Conservation (phyloP, 2,797 vertebrate genomes). For the Neomorphus geoffroyi region DNA sequence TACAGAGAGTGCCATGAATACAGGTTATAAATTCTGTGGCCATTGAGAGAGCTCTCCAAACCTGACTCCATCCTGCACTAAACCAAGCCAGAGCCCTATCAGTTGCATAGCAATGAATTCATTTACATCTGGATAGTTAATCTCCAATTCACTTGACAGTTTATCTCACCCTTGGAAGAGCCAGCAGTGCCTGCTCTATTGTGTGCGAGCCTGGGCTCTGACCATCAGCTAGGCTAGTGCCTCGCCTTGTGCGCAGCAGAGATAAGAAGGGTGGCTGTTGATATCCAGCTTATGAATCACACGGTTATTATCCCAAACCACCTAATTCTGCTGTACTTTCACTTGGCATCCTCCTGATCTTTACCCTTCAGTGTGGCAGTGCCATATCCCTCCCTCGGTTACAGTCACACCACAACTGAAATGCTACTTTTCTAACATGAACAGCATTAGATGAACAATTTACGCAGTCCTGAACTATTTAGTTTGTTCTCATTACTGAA, state of each 20-base stretch:
- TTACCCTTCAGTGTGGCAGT: background rate
- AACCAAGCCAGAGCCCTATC: constrained; percentile 49
- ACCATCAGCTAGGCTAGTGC: background rate
- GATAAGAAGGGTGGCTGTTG: background rate
- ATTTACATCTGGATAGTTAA: constrained; percentile 68
- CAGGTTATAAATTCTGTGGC: constrained; percentile 70
- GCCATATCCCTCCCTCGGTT: background rate
- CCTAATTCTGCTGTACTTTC: background rate
- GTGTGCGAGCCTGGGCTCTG: background rate
- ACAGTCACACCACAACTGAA: background rate
- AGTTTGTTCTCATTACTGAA: background rate
- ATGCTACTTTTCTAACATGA: background rate
- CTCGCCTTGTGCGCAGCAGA: background rate
- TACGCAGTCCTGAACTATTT: background rate
- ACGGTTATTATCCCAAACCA: background rate
- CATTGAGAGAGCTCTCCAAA: constrained; percentile 59
- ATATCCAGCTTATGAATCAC: background rate
- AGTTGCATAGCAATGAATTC: constrained; percentile 66
- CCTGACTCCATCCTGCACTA: constrained; percentile 66
- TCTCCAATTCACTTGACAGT: constrained; percentile 54
- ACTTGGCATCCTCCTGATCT: background rate
- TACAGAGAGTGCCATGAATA: constrained; percentile 60
- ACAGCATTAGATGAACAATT: background rate
- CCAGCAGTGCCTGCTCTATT: background rate
- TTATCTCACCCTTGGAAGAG: constrained; percentile 50